phyloP scores from a whole-genome alignment of 2,888 invertebrate genomes.

The Tiphia femorata region DNA sequence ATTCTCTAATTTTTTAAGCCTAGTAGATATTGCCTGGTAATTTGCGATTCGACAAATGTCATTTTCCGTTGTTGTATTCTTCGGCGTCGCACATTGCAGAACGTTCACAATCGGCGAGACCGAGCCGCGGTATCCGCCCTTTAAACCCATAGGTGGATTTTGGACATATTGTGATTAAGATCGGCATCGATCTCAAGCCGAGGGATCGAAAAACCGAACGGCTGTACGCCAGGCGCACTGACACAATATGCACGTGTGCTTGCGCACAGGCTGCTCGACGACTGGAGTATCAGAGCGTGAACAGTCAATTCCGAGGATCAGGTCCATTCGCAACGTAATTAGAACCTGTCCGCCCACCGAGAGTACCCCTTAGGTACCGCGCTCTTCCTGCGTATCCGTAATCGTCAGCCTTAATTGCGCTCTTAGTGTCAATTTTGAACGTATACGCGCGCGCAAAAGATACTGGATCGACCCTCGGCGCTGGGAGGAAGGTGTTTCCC shows the following conservation, averaged over 20 bases:
- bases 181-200: not conserved
- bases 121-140: too few species aligned
- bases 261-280: not conserved
- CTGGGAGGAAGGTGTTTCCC: too few species aligned
- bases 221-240: not conserved
- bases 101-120: too few species aligned
- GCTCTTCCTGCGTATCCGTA: constrained; percentile 9
- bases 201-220: not conserved
- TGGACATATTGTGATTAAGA: not conserved
- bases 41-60: too few species aligned
- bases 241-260: not conserved
- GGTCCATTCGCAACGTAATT: constrained; percentile 23
- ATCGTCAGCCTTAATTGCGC: constrained; percentile 20
- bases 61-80: too few species aligned
- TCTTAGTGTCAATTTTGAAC: constrained; percentile 15
- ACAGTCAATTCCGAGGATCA: constrained; percentile 12
- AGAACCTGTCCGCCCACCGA: constrained; percentile 20
- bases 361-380: constrained; percentile 12
- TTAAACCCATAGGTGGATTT: too few species aligned
- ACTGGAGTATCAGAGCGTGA: constrained; percentile 23
- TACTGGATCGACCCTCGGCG: too few species aligned
- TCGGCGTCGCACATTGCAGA: too few species aligned
- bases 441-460: too few species aligned
- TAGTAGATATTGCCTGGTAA: too few species aligned
- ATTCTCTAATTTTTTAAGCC: too few species aligned